Base-by-base conservation (phyloP, 2,113 vertebrate species). In the Pleuronectes platessa region DNA sequence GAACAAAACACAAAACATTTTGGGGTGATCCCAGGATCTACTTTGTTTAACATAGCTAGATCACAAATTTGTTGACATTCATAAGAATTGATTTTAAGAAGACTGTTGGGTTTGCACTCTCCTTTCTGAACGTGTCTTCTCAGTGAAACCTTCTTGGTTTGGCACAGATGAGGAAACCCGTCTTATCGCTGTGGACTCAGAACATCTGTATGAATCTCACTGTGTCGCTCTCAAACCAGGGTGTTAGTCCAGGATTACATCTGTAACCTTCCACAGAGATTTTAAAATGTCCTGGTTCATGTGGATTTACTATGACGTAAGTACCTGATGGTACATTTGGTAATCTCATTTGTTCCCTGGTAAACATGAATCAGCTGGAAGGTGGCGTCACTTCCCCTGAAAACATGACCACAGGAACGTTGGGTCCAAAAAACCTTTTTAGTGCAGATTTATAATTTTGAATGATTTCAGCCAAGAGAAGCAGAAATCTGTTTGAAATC, bases 241-340 rank as follows among this genome's bases (percentile, higher is more conserved):
- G 68, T 51, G 24, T 49, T 18, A 14, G 6, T 49, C 62, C 8
- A 59, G 84, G 86, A 85, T 86, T 84, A 79, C 66, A 78, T 79
- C 70, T 73, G 61, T 49, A 8, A 40, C 73, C 23, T 37, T 64
- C 15, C 62, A 11, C 21, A 35, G 14, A 49, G 45, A 49, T 49
- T 7, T 7, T 49, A 1, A 18, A 49, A 42, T 42, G 40, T 13
- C 40, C 73, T 71, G 53, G 42, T 78, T 61, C 27, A 55, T 10
- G 1, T 31, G 54, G 56, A 55, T 66, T 78, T 55, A 23, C 9
- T 31, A 2, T 91, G 86, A 61, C 74, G 47, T 80, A 85, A 90
- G 4, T 13, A 27, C 47, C 27, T 0, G 1, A 15, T 37, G 3
- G 37, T 56, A 13, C 45, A 69, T 74, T 84, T 84, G 68, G 23